Percentiles rank a stretch among this genome's conserved stretches.
Conservation (phyloP, 2,113 vertebrate species). For the Chaetodon auriga region DNA sequence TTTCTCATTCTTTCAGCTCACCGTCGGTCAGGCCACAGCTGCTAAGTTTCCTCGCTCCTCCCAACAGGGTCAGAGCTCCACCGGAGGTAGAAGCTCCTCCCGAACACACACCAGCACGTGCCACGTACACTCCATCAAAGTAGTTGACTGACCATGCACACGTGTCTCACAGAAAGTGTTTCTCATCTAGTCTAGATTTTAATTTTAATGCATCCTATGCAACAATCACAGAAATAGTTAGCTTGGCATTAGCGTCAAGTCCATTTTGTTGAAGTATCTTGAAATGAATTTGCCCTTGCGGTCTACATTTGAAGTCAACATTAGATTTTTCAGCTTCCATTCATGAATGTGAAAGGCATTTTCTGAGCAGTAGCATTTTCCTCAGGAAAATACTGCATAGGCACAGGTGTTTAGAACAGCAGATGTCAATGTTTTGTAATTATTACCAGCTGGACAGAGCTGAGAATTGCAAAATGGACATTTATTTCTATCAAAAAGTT, state of each 20-base stretch:
- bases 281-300: not conserved
- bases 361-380: slow-evolving; percentile 15
- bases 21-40: slow-evolving; percentile 91
- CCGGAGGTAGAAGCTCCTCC: slow-evolving; percentile 80
- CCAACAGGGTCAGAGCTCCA: slow-evolving; percentile 78
- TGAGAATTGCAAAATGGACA: slow-evolving; percentile 19
- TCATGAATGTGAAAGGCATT: not conserved
- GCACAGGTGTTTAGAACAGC: slow-evolving; percentile 7
- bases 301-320: slow-evolving; percentile 1
- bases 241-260: not conserved
- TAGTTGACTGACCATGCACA: slow-evolving; percentile 87
- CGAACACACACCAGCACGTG: slow-evolving; percentile 76
- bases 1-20: slow-evolving; percentile 84
- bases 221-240: slow-evolving; percentile 15
- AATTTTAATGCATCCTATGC: slow-evolving; percentile 28
- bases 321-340: not conserved
- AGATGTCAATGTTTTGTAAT: slow-evolving; percentile 28
- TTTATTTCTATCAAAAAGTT: slow-evolving; percentile 31
- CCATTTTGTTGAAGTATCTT: not conserved
- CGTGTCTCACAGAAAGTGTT: not conserved
- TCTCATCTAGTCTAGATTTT: not conserved
- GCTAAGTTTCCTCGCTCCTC: slow-evolving; percentile 91
- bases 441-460: slow-evolving; percentile 4
- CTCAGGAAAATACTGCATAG: not conserved
- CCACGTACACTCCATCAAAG: slow-evolving; percentile 91